Base-by-base conservation (phyloP, 2,797 vertebrate species). In the Uromys caudimaculatus region DNA sequence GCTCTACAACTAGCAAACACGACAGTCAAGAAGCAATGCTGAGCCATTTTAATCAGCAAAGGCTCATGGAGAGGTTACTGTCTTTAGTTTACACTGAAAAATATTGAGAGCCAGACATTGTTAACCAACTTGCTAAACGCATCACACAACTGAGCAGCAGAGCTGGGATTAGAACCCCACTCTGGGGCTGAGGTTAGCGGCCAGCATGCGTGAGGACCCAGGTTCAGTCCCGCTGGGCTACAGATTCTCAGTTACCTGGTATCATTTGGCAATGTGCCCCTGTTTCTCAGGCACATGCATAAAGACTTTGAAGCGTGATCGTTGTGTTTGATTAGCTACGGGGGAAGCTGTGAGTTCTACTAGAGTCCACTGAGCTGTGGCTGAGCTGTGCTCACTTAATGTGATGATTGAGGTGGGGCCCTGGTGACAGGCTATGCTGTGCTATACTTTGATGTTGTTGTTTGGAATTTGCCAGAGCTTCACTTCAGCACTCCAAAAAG, bases 381-480 rank as follows among this genome's bases (percentile, higher is more conserved):
- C 82, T 97, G 93, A 96, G 92, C 92, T 93, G 73, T 79, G 56
- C 24, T 12, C 12, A 86, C 79, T 91, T 89, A 94, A 97, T 8
- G 10, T 76, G 89, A 95, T 95, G 97, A 97, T 77, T 73, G 1
- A 54, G 2, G 13, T 69, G 88, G 78, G 93, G 94, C 86, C 93
- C 67, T 62, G 79, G 91, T 88, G 95, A 97, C 91, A 92, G 0
- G 0, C 35, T 58, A 3, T 87, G 82, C 95, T 0, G 0, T 97
- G 97, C 75, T 93, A 76, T 58, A 50, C 95, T 97, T 97, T 89
- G 52, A 97, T 35, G 44, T 94, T 91, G 44, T 94, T 91, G 96
- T 44, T 96, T 82, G 82, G 75, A 96, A 97, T 97, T 89, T 96
- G 95, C 97, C 94, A 97, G 97, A 98, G 96, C 62, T 50, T 23